A percentile compares a stretch with the other conserved stretches of the same genome.
Conservation (phyloP, 1,140 invertebrate species). For the Lepidurus couesii region DNA sequence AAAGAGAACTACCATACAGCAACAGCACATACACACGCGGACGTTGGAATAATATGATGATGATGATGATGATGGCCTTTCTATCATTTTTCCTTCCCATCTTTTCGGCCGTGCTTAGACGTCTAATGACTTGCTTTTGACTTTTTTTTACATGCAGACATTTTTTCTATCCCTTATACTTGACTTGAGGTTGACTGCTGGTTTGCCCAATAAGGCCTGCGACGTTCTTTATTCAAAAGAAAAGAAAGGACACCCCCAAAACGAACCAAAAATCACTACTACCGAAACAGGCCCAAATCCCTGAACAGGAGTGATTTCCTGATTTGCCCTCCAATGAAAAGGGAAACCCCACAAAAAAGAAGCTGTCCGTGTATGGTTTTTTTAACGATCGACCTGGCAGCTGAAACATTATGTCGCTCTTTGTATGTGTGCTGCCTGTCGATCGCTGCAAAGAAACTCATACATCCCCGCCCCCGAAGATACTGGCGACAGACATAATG, state of each 20-base stretch:
- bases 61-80: constrained; percentile 17
- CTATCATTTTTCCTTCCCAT: constrained; percentile 1
- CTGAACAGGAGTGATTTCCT: neutral
- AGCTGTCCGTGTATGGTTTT: neutral
- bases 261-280: constrained; percentile 1
- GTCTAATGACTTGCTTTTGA: neutral
- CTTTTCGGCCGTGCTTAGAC: constrained; percentile 2
- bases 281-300: neutral
- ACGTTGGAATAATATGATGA: constrained; percentile 14
- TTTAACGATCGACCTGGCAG: neutral
- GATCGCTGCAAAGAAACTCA: neutral
- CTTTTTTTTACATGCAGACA: neutral
- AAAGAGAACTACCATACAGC: neutral
- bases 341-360: neutral
- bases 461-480: too few relatives aligned
- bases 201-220: constrained; percentile 2
- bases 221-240: neutral
- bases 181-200: constrained; percentile 6
- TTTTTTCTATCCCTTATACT: neutral
- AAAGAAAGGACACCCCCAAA: neutral
- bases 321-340: neutral
- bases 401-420: neutral
- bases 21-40: constrained; percentile 2
- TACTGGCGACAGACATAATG: too few relatives aligned
- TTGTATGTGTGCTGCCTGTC: neutral